Evolutionary conservation across 2,888 invertebrate genomes (phyloP).

Genomic region (Plagodis pulveraria): DNA sequence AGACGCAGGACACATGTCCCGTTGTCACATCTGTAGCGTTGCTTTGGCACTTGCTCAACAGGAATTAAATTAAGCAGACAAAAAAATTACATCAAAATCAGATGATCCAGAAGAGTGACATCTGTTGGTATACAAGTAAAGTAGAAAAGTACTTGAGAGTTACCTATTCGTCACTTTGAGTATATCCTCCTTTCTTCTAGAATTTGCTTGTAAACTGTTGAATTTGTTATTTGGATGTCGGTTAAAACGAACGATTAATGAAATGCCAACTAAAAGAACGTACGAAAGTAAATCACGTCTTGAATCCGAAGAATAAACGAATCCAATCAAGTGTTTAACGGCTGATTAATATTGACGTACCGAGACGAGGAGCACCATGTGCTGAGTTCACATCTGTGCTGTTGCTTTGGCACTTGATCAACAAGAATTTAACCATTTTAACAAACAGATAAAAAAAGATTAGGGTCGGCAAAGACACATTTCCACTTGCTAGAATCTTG

Average conservation of each 20-base stretch:
- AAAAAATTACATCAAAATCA: too few species aligned
- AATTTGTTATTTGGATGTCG: too few species aligned
- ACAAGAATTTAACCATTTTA: conserved; percentile 9
- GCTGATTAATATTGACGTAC: conserved; percentile 57
- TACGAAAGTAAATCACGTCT: conserved; percentile 28
- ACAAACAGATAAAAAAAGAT: too few species aligned
- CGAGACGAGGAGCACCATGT: conserved; percentile 29
- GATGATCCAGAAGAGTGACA: too few species aligned
- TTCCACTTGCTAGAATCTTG: too few species aligned
- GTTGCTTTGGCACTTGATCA: conserved; percentile 29
- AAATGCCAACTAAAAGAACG: neutral
- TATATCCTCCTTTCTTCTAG: too few species aligned
- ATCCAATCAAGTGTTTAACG: conserved; percentile 48
- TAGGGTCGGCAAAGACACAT: too few species aligned
- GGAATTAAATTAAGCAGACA: conserved; percentile 7
- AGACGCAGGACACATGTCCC: conserved; percentile 30
- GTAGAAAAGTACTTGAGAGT: too few species aligned
- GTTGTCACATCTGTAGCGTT: conserved; percentile 21
- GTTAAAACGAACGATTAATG: too few species aligned
- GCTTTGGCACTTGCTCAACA: conserved; percentile 30
- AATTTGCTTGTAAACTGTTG: too few species aligned
- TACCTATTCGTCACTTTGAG: too few species aligned
- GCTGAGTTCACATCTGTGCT: conserved; percentile 21
- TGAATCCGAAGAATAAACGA: conserved; percentile 37
- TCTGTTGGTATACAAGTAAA: too few species aligned